Base-by-base conservation (phyloP, 30 jellyfish, hydroid and myxozoan genomes). In the Calvadosia cruxmelitensis region DNA sequence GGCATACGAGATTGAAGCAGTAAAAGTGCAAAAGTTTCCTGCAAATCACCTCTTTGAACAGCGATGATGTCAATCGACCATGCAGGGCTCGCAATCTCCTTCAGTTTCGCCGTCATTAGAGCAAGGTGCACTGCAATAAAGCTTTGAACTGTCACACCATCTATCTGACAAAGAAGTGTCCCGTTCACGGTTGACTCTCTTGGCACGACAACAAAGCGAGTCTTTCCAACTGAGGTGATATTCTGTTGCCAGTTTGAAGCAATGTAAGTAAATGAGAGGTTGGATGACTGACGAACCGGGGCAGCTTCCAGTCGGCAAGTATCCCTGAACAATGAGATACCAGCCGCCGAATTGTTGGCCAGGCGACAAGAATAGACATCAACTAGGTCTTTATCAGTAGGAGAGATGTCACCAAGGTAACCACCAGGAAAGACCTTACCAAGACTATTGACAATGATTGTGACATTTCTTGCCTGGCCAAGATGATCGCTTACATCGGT, bases 361-460 rank as follows among this genome's bases (percentile, higher is more conserved):
- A 72, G 35, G 57, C 33, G 3, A 66, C 96, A 86, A 0, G 77
- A 27, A 68, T 86, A 86, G 0, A 10, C 30, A 65, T 86, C 96
- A 10, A 78, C 23, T 10, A 27, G 36, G 72, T 86, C 96, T 7
- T 82, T 64, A 63, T 86, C 96, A 31, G 53, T 67, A 1, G 96
- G 96, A 2, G 96, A 86, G 25, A 86, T 13, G 76, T 79, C 91
- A 3, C 96, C 96, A 29, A 86, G 50, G 0, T 57, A 34, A 30
- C 92, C 83, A 0, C 85, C 84, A 28, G 79, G 71, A 5, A 63
- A 53, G 33, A 0, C 34, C 20, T 52, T n/a, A 27, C 78, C 82
- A 27, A 72, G 64, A 20, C 16, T 33, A 66, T 78, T 78, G 31
- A 73, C 77, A 2, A 79, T 79, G 23, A 86, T 66, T 0, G 57